phyloP scores from a whole-genome alignment of 2,888 invertebrate species.

The Odiellus spinosus region DNA sequence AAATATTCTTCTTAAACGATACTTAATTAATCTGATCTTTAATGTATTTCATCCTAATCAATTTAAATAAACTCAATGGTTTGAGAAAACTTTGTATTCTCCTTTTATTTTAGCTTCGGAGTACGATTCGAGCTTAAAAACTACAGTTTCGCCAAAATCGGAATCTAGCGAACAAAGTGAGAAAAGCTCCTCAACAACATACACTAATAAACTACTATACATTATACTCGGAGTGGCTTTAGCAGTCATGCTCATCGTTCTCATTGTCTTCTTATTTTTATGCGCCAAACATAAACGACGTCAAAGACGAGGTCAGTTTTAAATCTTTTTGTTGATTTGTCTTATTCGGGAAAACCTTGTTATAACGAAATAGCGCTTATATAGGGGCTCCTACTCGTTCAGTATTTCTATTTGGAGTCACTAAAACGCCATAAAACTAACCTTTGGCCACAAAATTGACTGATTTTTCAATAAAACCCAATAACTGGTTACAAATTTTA shows the following conservation, averaged over 20 bases:
- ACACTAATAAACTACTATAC: constrained; percentile 30
- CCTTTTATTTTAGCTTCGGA: neutral
- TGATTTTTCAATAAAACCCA: too few species aligned
- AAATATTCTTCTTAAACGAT: constrained; percentile 18
- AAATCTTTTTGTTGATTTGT: too few species aligned
- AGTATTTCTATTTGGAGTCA: too few species aligned
- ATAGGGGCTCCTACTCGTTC: too few species aligned
- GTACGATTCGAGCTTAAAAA: constrained; percentile 8
- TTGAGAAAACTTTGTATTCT: too few species aligned
- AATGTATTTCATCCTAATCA: neutral
- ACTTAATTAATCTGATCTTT: neutral
- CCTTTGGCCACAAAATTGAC: too few species aligned
- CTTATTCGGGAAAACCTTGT: too few species aligned
- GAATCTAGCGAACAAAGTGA: constrained; percentile 5
- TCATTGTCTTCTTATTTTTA: constrained; percentile 48
- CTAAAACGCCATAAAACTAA: too few species aligned
- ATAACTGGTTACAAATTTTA: too few species aligned
- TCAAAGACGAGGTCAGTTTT: neutral
- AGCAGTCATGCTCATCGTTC: constrained; percentile 34
- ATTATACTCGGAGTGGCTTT: constrained; percentile 42
- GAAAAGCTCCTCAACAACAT: neutral
- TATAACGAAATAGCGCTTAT: too few species aligned
- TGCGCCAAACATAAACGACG: constrained; percentile 5
- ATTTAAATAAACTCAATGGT: too few species aligned
- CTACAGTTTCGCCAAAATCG: constrained; percentile 5